A percentile compares a stretch with the other conserved stretches of the same genome.
Conservation (phyloP, 2,888 invertebrate species). For the Isotomurus palustris region DNA sequence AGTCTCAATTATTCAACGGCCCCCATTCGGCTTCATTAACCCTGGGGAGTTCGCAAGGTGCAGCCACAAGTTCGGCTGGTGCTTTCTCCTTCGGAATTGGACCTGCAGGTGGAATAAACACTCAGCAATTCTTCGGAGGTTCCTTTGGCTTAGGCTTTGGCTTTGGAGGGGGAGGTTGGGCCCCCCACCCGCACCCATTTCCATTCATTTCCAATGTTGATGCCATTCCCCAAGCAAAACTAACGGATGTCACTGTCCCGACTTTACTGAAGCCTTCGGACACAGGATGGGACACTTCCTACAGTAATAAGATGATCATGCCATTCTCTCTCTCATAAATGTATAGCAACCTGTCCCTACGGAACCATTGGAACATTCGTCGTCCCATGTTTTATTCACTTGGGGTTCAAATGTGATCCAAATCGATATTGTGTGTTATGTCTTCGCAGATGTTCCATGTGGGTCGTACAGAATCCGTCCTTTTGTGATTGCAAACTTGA, state of each 20-base stretch:
- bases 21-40: not conserved
- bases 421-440: too few relatives aligned
- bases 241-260: conserved; percentile 16
- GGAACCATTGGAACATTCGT: too few relatives aligned
- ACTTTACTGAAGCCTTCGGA: conserved; percentile 35
- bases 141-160: conserved; percentile 11
- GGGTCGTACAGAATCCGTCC: conserved; percentile 42
- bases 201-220: not conserved
- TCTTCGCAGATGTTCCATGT: conserved; percentile 42
- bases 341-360: too few relatives aligned
- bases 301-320: conserved; percentile 31
- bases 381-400: too few relatives aligned
- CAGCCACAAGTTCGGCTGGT: not conserved
- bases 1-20: conserved; percentile 4
- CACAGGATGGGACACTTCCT: conserved; percentile 44
- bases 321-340: too few relatives aligned
- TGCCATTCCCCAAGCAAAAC: not conserved
- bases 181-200: not conserved
- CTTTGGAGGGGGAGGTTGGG: conserved; percentile 7
- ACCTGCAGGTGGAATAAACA: not conserved
- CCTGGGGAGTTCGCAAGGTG: not conserved
- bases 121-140: conserved; percentile 11
- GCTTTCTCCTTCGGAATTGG: not conserved
- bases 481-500: conserved; percentile 36
- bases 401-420: too few relatives aligned